Conservation (phyloP, 2,113 vertebrate species). For the Antennarius striatus region DNA sequence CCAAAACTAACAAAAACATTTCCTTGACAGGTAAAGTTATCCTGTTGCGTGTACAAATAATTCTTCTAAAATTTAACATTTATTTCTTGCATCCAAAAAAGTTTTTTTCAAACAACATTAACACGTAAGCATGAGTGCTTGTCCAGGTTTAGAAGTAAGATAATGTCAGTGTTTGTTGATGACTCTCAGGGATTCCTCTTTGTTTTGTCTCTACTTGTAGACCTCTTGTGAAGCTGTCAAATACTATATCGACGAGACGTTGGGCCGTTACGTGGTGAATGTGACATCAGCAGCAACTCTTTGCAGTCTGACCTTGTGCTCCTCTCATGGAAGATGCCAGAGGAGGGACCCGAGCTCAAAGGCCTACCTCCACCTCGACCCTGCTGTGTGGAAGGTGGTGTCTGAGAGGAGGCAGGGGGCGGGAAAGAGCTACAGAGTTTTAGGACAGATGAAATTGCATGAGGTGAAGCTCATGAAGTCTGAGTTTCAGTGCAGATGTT, state of each 20-base stretch:
- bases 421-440: constrained; percentile 44
- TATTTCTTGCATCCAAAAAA: too few relatives aligned
- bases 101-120: too few relatives aligned
- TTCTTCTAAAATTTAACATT: too few relatives aligned
- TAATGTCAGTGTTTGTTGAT: too few relatives aligned
- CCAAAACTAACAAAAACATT: too few relatives aligned
- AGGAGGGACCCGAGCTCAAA: constrained; percentile 46
- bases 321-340: constrained; percentile 75
- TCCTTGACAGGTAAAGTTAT: too few relatives aligned
- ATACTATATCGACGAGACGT: constrained; percentile 68
- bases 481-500: constrained; percentile 78
- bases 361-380: constrained; percentile 78
- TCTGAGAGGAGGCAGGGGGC: constrained; percentile 36
- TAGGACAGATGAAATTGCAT: constrained; percentile 29
- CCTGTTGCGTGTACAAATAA: too few relatives aligned
- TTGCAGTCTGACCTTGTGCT: constrained; percentile 76
- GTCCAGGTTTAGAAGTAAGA: too few relatives aligned
- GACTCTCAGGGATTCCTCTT: too few relatives aligned
- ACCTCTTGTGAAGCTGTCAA: constrained; percentile 64
- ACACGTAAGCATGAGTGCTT: too few relatives aligned
- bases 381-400: constrained; percentile 64
- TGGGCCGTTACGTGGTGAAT: constrained; percentile 81
- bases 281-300: constrained; percentile 74
- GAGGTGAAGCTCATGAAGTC: constrained; percentile 27
- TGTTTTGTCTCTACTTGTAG: constrained; percentile 42